phyloP scores from a whole-genome alignment of 92 coral and sea anemone genomes.

The Porites evermanni region DNA sequence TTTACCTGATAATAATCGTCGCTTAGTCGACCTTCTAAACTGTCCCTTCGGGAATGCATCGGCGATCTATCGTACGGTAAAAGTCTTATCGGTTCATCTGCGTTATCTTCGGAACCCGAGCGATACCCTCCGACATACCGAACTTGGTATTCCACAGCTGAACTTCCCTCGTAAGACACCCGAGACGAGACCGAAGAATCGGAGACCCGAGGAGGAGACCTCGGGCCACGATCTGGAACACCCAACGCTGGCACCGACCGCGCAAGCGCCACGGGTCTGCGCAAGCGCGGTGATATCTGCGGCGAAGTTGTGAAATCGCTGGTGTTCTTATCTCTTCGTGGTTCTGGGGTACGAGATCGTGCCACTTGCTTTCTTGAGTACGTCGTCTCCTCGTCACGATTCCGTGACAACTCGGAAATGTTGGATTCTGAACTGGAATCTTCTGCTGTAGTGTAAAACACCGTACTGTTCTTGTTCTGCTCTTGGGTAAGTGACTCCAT shows the following conservation, averaged over 20 bases:
- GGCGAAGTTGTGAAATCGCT: constrained; percentile 22
- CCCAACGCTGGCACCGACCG: constrained; percentile 29
- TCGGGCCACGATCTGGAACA: constrained; percentile 3
- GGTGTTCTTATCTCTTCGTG: constrained; percentile 9
- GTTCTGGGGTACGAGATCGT: constrained; percentile 47
- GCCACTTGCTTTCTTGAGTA: constrained; percentile 24
- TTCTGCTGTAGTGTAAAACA: constrained; percentile 45
- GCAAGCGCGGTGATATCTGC: constrained; percentile 1
- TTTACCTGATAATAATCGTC: constrained; percentile 3
- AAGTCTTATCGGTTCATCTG: constrained; percentile 54
- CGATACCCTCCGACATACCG: constrained; percentile 89
- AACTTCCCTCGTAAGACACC: constrained; percentile 53
- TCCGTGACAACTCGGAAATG: constrained; percentile 32
- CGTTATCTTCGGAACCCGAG: constrained; percentile 58
- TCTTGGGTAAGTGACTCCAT: constrained; percentile 74
- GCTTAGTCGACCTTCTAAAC: constrained; percentile 1
- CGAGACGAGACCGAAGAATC: constrained; percentile 38
- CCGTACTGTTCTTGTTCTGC: constrained; percentile 40
- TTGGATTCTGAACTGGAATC: constrained; percentile 54
- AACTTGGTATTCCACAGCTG: constrained; percentile 68
- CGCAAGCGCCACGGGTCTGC: constrained; percentile 13
- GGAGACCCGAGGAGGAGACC: constrained; percentile 8
- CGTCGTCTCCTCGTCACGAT: constrained; percentile 39
- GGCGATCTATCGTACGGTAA: constrained; percentile 69
- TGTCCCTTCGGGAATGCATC: constrained; percentile 58